Percentiles rank a stretch among this genome's conserved stretches.
Evolutionary conservation across 2,113 vertebrate genomes (phyloP).

Genomic region (Cervus canadensis): DNA sequence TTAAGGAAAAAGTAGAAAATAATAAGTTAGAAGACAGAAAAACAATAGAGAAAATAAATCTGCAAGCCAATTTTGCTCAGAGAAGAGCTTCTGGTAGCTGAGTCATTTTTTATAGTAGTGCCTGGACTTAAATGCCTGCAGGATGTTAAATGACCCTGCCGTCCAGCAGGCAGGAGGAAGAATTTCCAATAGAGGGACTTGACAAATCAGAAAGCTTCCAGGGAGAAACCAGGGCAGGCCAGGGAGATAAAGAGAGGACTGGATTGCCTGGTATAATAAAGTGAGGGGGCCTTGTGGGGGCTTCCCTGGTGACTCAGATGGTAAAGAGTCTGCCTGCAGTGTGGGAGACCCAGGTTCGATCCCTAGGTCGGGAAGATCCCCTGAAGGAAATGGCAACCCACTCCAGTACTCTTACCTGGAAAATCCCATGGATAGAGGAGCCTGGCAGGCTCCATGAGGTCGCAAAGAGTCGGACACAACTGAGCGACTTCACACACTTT

Average conservation of each 20-base stretch:
- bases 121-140: background rate
- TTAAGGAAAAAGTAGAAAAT: background rate
- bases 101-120: background rate
- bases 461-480: background rate
- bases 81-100: background rate
- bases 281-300: background rate
- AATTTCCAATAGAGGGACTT: background rate
- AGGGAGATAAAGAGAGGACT: background rate
- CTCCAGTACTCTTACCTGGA: background rate
- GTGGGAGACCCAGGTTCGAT: background rate
- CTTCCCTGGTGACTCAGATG: background rate
- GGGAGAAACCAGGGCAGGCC: background rate
- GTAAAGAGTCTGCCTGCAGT: background rate
- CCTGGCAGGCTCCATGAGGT: background rate
- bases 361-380: background rate
- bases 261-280: background rate
- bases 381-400: background rate
- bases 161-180: too few species aligned
- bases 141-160: background rate
- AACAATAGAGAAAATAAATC: background rate
- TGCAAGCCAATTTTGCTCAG: background rate
- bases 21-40: background rate
- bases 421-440: background rate
- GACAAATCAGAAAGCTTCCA: background rate
- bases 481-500: accelerated